Conservation (phyloP, 2,888 invertebrate species). For the Charanyca ferruginea region DNA sequence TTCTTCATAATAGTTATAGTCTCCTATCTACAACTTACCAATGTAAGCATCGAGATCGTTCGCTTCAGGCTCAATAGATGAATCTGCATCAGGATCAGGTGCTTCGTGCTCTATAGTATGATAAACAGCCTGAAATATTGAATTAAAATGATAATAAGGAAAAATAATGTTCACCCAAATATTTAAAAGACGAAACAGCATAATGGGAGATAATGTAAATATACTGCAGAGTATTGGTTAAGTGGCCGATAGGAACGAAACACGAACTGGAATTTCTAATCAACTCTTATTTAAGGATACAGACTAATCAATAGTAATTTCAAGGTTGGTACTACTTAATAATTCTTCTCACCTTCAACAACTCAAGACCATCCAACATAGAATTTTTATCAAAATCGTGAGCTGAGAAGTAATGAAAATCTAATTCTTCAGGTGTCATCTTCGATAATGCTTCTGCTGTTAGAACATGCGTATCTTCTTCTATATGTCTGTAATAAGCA, state of each 20-base stretch:
- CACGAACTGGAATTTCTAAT: not conserved
- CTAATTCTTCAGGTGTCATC: conserved; percentile 96
- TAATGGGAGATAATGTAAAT: too few relatives aligned
- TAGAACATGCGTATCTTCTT: conserved; percentile 94
- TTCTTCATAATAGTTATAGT: not conserved
- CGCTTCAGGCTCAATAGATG: conserved; percentile 81
- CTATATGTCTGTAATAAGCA: conserved; percentile 92
- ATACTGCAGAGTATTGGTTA: not conserved
- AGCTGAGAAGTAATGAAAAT: conserved; percentile 96
- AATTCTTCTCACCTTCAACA: conserved; percentile 91
- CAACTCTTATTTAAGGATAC: not conserved
- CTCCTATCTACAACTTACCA: conserved; percentile 69
- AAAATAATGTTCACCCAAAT: too few relatives aligned
- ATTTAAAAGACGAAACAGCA: too few relatives aligned
- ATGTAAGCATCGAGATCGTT: conserved; percentile 82
- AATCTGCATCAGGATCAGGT: conserved; percentile 79
- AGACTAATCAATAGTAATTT: not conserved
- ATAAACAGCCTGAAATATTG: conserved; percentile 92
- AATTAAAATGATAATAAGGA: not conserved
- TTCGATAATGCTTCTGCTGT: conserved; percentile 92
- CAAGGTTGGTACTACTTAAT: not conserved
- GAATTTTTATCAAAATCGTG: conserved; percentile 98
- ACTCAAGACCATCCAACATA: conserved; percentile 97
- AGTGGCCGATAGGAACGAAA: not conserved
- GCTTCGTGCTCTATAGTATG: conserved; percentile 93